Conservation (phyloP, 1,140 invertebrate genomes). For the Pomphorhynchus laevis region DNA sequence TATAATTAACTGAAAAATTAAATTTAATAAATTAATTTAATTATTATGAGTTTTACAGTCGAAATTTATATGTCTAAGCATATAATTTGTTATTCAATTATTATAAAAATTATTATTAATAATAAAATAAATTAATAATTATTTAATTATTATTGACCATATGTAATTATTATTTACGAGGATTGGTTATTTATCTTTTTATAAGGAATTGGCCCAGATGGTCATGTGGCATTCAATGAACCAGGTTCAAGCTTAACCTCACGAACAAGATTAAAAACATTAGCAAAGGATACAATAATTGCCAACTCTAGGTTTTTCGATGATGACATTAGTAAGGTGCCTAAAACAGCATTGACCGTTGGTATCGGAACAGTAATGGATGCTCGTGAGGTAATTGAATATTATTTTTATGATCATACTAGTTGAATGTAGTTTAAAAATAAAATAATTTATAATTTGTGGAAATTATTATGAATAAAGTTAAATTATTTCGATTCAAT, state of each 20-base stretch:
- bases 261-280: constrained; percentile 63
- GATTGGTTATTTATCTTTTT: constrained; percentile 5
- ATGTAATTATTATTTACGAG: constrained; percentile 7
- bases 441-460: too few species aligned
- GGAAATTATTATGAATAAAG: too few species aligned
- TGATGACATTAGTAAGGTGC: constrained; percentile 36
- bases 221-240: constrained; percentile 96
- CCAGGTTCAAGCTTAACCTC: constrained; percentile 54
- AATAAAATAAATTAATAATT: too few species aligned
- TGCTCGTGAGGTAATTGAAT: constrained; percentile 44
- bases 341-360: constrained; percentile 42
- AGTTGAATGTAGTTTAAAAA: not conserved
- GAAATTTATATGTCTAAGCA: too few species aligned
- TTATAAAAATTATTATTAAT: too few species aligned
- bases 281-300: constrained; percentile 67
- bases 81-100: too few species aligned
- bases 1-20: too few species aligned
- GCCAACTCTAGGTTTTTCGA: constrained; percentile 86
- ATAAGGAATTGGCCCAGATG: constrained; percentile 72
- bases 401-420: not conserved
- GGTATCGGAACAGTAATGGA: constrained; percentile 97
- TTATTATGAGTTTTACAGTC: too few species aligned
- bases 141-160: constrained; percentile 1
- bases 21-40: too few species aligned
- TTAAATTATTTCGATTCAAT: too few species aligned